phyloP scores from a whole-genome alignment of 2,888 invertebrate genomes.

The Charanyca ferruginea region DNA sequence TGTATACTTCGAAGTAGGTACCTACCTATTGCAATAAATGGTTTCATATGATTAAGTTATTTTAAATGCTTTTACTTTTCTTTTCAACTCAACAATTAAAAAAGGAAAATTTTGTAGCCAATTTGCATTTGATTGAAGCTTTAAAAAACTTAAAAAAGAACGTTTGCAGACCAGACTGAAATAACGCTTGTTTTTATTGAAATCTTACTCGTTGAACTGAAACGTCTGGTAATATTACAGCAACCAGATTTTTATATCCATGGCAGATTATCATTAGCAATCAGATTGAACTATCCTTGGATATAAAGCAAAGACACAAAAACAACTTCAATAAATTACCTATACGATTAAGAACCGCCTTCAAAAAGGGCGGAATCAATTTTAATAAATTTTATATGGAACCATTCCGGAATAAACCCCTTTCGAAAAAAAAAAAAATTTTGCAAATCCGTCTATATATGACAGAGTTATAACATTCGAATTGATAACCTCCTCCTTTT shows the following conservation, averaged over 20 bases:
- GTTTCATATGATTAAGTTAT: not conserved
- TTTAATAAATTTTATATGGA: no score
- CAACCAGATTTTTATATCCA: constrained; percentile 35
- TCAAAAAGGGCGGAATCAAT: no score
- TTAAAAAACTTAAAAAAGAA: not conserved
- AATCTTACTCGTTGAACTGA: constrained; percentile 53
- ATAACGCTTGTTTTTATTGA: constrained; percentile 32
- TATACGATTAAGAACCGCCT: not conserved
- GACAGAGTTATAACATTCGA: no score
- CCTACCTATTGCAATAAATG: not conserved
- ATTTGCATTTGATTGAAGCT: constrained; percentile 35
- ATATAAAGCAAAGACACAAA: constrained; percentile 1
- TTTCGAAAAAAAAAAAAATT: no score
- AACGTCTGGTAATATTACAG: constrained; percentile 53
- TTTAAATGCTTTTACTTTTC: not conserved
- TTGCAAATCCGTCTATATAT: no score
- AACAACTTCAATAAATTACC: not conserved
- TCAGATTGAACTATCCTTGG: not conserved
- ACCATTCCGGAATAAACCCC: no score
- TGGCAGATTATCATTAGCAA: constrained; percentile 25
- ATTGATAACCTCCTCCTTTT: no score
- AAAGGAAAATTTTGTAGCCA: not conserved
- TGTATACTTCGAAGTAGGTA: not conserved
- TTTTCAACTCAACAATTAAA: not conserved
- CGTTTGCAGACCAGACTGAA: constrained; percentile 12